A percentile compares a stretch with the other conserved stretches of the same genome.
Conservation (phyloP, 2,797 vertebrate genomes). For the Sarcophilus harrisii region DNA sequence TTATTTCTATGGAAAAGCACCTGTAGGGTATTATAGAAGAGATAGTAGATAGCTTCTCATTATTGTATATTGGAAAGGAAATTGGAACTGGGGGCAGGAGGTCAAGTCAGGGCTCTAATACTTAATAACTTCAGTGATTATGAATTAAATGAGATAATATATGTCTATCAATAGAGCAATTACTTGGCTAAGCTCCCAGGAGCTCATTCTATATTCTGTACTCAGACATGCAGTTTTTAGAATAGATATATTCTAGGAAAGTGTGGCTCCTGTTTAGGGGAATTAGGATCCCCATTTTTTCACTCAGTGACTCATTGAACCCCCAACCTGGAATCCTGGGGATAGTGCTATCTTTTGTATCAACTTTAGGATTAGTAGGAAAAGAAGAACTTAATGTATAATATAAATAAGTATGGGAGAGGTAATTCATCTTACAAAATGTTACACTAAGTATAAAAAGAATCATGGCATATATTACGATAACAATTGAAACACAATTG, state of each 20-base stretch:
- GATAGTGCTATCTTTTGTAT: not conserved
- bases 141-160: not conserved
- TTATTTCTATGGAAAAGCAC: not conserved
- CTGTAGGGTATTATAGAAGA: not conserved
- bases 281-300: not conserved
- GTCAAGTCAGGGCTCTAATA: not conserved
- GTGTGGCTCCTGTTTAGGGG: not conserved
- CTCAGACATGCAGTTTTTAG: not conserved
- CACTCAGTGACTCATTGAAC: not conserved
- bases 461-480: not conserved
- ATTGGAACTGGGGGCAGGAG: not conserved
- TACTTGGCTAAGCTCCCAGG: not conserved
- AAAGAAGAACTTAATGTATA: not conserved
- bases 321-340: not conserved
- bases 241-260: not conserved
- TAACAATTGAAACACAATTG: not conserved
- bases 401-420: not conserved
- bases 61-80: not conserved
- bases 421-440: not conserved
- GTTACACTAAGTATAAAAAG: not conserved
- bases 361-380: not conserved
- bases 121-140: not conserved
- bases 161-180: not conserved
- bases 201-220: not conserved
- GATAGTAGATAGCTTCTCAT: not conserved